Percentiles rank a stretch among this genome's conserved stretches.
These are phyloP conservation scores for Phodopus roborovskii DNA, from an alignment of 2,113 vertebrate genomes.

Conservation along the genomic window DNA sequence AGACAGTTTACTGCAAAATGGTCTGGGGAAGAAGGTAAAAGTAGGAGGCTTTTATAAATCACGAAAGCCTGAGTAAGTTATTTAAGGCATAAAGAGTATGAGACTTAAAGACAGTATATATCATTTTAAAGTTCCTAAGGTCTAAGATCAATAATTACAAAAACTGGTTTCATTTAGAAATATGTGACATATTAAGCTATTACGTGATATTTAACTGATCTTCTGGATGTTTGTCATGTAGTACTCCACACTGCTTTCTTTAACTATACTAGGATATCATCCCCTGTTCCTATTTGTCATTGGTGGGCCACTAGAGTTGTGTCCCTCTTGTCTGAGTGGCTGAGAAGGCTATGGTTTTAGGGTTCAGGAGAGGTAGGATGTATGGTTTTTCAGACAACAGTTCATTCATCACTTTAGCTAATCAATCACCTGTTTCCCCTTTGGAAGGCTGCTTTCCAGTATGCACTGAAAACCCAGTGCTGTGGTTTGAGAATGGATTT, in stretches of 20 bases:
- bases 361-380: background rate
- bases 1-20: background rate
- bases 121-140: background rate
- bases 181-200: background rate
- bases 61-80: background rate
- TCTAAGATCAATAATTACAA: background rate
- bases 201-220: background rate
- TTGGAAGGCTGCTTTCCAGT: background rate
- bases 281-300: background rate
- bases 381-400: background rate
- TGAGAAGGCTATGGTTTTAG: background rate
- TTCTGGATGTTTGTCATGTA: background rate
- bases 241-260: background rate
- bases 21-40: background rate
- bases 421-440: background rate
- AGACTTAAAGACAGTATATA: background rate
- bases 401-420: background rate
- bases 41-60: background rate
- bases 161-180: background rate
- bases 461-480: background rate
- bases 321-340: background rate
- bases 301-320: background rate
- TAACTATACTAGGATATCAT: background rate
- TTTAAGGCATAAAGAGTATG: background rate
- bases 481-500: background rate